Percentiles rank a stretch among this genome's conserved stretches.
phyloP scores from a whole-genome alignment of 1,140 invertebrate genomes.

The Drosophila serrata region DNA sequence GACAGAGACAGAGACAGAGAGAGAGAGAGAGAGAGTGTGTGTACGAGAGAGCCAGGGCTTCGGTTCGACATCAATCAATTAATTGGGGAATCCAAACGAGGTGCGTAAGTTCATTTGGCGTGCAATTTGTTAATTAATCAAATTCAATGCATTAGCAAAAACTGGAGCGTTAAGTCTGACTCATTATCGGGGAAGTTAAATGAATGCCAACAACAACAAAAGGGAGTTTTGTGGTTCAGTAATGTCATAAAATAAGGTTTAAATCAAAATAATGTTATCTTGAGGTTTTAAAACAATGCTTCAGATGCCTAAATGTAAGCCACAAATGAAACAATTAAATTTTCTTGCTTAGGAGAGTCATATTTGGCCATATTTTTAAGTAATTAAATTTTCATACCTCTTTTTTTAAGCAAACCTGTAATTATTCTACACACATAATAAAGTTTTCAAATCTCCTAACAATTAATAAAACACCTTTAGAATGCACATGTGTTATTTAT shows the following conservation, averaged over 20 bases:
- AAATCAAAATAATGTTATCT: background rate
- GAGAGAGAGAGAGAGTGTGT: too few relatives aligned
- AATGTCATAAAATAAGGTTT: background rate
- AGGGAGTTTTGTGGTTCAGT: background rate
- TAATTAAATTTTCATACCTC: background rate
- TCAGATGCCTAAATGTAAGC: background rate
- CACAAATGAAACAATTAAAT: too few relatives aligned
- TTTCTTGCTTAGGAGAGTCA: too few relatives aligned
- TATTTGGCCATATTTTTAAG: background rate
- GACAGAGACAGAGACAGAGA: too few relatives aligned
- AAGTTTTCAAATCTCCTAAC: background rate
- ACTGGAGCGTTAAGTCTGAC: slow-evolving; percentile 49
- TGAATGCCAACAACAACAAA: slow-evolving; percentile 9
- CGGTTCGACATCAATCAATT: slow-evolving; percentile 57
- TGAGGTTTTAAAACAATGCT: background rate
- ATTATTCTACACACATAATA: too few relatives aligned
- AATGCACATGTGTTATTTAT: background rate
- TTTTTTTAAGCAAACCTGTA: background rate
- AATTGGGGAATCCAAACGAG: slow-evolving; percentile 55
- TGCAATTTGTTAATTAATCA: slow-evolving; percentile 70
- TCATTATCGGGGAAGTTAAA: background rate
- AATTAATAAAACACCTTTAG: too few relatives aligned
- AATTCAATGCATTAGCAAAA: slow-evolving; percentile 42
- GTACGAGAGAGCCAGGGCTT: background rate
- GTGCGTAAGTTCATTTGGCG: slow-evolving; percentile 63